phyloP scores from a whole-genome alignment of 2,888 invertebrate species.

The Thecophora atra region DNA sequence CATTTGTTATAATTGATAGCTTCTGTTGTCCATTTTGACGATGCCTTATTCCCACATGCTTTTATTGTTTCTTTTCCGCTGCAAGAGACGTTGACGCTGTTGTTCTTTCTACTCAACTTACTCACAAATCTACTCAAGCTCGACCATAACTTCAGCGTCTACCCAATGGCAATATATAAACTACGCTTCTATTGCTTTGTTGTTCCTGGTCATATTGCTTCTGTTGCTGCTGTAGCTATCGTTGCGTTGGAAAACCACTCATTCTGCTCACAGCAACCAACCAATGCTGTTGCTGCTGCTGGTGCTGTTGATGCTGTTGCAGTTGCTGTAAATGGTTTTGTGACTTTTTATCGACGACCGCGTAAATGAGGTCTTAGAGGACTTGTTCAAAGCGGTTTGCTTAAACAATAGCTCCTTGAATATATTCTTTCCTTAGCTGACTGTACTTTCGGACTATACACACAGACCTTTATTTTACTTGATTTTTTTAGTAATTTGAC shows the following conservation, averaged over 20 bases:
- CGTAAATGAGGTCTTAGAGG: slow-evolving; percentile 61
- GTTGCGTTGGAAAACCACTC: slow-evolving; percentile 54
- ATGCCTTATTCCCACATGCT: too few relatives aligned
- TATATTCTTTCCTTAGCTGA: too few relatives aligned
- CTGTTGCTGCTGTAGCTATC: slow-evolving; percentile 58
- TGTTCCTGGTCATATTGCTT: slow-evolving; percentile 52
- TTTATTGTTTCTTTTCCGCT: background rate
- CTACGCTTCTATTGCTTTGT: slow-evolving; percentile 56
- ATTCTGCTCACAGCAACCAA: slow-evolving; percentile 65
- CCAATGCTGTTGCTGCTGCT: slow-evolving; percentile 44
- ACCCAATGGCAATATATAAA: background rate
- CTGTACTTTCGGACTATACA: too few relatives aligned
- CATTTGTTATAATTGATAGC: slow-evolving; percentile 30
- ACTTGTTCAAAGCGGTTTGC: slow-evolving; percentile 62
- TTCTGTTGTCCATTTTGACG: slow-evolving; percentile 53
- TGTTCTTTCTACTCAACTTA: slow-evolving; percentile 55
- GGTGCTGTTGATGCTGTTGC: slow-evolving; percentile 49
- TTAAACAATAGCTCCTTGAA: too few relatives aligned
- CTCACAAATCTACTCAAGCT: slow-evolving; percentile 32
- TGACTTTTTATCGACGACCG: slow-evolving; percentile 62
- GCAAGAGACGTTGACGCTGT: slow-evolving; percentile 57
- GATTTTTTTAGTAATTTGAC: too few relatives aligned
- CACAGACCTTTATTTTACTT: too few relatives aligned
- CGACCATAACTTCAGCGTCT: background rate
- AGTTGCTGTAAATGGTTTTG: slow-evolving; percentile 51